Conservation (phyloP, 2,888 invertebrate species). For the Torymus texanus region DNA sequence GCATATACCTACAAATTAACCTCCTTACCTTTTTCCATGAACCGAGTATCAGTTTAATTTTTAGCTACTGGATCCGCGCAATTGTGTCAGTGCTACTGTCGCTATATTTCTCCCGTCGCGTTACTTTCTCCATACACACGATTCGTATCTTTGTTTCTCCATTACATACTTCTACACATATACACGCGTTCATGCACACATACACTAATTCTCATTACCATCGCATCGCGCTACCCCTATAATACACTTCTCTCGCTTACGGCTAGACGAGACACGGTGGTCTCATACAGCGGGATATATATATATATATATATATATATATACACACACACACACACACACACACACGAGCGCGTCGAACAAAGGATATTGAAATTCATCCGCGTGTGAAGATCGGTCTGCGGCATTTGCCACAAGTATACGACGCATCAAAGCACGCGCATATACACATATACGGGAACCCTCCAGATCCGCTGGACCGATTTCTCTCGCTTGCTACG, state of each 20-base stretch:
- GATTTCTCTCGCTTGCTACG: neutral
- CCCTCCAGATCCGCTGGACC: neutral
- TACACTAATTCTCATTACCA: slow-evolving; percentile 23
- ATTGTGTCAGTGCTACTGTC: no score
- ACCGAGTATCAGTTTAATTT: no score
- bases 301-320: no score
- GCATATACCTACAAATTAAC: no score
- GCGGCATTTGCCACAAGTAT: slow-evolving; percentile 37
- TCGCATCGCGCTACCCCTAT: neutral
- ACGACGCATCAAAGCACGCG: neutral
- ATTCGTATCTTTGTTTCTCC: neutral
- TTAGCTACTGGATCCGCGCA: no score
- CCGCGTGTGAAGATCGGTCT: slow-evolving; percentile 51
- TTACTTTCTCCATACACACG: no score
- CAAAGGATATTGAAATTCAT: slow-evolving; percentile 52
- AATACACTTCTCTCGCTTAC: neutral
- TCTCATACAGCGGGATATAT: neutral
- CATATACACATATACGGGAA: neutral
- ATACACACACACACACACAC: no score
- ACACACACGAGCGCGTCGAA: neutral
- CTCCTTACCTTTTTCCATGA: no score
- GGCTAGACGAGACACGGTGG: neutral
- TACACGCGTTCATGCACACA: neutral
- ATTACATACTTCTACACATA: neutral
- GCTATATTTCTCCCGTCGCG: no score